Percentiles rank a stretch among this genome's conserved stretches.
Evolutionary conservation across 2,797 vertebrate genomes (phyloP).

Genomic region (Coluber constrictor): DNA sequence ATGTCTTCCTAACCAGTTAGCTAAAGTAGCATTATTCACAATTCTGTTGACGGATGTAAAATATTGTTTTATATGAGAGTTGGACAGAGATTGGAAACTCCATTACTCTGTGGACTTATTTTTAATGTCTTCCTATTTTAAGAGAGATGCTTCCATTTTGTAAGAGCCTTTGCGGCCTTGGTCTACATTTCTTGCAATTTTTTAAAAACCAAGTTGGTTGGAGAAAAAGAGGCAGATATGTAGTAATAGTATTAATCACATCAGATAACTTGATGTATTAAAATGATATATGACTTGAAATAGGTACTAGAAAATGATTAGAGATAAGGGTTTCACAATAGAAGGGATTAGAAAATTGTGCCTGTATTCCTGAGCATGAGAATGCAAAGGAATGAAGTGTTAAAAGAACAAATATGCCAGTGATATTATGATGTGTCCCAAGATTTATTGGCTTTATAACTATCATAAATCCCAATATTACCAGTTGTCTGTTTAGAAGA

Average conservation of each 20-base stretch:
- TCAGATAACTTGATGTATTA: slow-evolving; percentile 42
- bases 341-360: slow-evolving; percentile 46
- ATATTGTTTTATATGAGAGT: slow-evolving; percentile 54
- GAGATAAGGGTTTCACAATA: slow-evolving; percentile 56
- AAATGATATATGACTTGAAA: slow-evolving; percentile 48
- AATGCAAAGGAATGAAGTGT: slow-evolving; percentile 39
- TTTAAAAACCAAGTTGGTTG: slow-evolving; percentile 43
- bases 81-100: slow-evolving; percentile 56
- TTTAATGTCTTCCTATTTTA: slow-evolving; percentile 53
- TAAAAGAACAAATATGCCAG: slow-evolving; percentile 49
- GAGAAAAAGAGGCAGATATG: slow-evolving; percentile 41
- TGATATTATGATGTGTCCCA: slow-evolving; percentile 42
- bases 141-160: slow-evolving; percentile 41
- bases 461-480: slow-evolving; percentile 40
- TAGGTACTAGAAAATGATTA: slow-evolving; percentile 54
- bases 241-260: slow-evolving; percentile 34
- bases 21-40: slow-evolving; percentile 64
- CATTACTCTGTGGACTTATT: slow-evolving; percentile 50
- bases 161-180: slow-evolving; percentile 46
- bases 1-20: slow-evolving; percentile 60
- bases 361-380: slow-evolving; percentile 55
- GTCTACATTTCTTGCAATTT: slow-evolving; percentile 40
- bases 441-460: slow-evolving; percentile 47
- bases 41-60: slow-evolving; percentile 36
- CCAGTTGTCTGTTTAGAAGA: slow-evolving; percentile 35